Evolutionary conservation across 1,140 invertebrate species (phyloP).

Genomic region (Intoshia linei): DNA sequence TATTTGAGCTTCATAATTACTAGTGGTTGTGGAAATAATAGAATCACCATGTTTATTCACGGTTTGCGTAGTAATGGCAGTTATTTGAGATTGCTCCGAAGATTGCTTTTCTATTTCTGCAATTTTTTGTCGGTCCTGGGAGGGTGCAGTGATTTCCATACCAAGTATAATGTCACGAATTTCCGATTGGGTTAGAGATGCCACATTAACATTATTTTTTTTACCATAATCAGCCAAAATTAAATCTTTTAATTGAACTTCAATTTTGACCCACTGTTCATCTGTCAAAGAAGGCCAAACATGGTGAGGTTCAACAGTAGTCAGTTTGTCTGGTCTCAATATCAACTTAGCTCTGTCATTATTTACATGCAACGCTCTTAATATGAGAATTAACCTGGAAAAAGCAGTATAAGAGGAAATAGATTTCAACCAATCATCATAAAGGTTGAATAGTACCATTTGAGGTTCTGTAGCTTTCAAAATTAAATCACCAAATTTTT

Average conservation of each 20-base stretch:
- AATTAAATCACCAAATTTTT: constrained; percentile 95
- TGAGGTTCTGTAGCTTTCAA: constrained; percentile 94
- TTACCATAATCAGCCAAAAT: constrained; percentile 97
- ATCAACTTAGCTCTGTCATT: constrained; percentile 92
- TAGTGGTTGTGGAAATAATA: constrained; percentile 89
- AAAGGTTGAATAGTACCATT: constrained; percentile 96
- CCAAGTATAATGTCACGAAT: constrained; percentile 94
- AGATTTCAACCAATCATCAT: constrained; percentile 84
- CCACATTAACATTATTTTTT: constrained; percentile 97
- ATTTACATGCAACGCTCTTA: constrained; percentile 83
- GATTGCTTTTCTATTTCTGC: constrained; percentile 99
- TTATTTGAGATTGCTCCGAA: constrained; percentile 86
- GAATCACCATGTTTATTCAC: constrained; percentile 98
- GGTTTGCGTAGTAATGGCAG: constrained; percentile 76
- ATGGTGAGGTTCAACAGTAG: constrained; percentile 86
- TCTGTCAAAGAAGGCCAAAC: constrained; percentile 89
- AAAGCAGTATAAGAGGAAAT: constrained; percentile 34
- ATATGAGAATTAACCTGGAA: constrained; percentile 70
- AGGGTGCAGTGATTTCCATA: constrained; percentile 96
- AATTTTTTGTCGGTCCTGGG: constrained; percentile 85
- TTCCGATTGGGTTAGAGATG: constrained; percentile 84
- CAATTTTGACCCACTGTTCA: constrained; percentile 88
- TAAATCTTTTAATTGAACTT: constrained; percentile 82
- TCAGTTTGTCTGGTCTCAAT: constrained; percentile 88
- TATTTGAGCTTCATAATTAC: constrained; percentile 85